Evolutionary conservation across 2,888 invertebrate genomes (phyloP).

Genomic region (Tigriopus californicus): DNA sequence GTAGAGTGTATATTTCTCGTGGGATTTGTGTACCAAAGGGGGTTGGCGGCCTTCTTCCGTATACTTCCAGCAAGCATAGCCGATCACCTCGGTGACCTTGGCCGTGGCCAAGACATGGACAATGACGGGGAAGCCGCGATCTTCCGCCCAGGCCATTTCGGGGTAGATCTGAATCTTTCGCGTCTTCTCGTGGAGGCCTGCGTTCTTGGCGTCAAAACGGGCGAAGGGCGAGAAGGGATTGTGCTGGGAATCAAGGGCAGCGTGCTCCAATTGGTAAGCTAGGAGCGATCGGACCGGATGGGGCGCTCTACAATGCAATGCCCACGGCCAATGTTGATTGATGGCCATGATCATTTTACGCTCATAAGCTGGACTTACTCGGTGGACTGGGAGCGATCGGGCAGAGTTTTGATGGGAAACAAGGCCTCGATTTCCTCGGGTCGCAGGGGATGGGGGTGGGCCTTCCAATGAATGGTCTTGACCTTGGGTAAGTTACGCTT

Average conservation of each 20-base stretch:
- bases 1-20: neutral
- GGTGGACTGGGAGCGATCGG: neutral
- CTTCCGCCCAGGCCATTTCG: constrained; percentile 31
- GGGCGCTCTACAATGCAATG: neutral
- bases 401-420: neutral
- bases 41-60: constrained; percentile 39
- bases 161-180: neutral
- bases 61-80: constrained; percentile 57
- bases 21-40: constrained; percentile 22
- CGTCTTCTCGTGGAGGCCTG: constrained; percentile 3
- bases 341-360: too few species aligned
- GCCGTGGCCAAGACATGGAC: constrained; percentile 62
- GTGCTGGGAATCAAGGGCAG: constrained; percentile 37
- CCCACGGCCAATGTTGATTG: too few species aligned
- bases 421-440: too few species aligned
- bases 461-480: constrained; percentile 19
- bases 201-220: constrained; percentile 69
- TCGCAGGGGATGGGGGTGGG: constrained; percentile 5
- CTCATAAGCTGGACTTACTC: too few species aligned
- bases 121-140: constrained; percentile 62
- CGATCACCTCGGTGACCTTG: constrained; percentile 74
- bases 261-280: constrained; percentile 52
- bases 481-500: constrained; percentile 35
- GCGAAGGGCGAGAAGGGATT: constrained; percentile 78
- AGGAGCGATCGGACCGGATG: constrained; percentile 34